Percentiles rank a stretch among this genome's conserved stretches.
These are phyloP conservation scores for Ennomos fuscantarius DNA, from an alignment of 2,888 invertebrate genomes.

Conservation along the genomic window DNA sequence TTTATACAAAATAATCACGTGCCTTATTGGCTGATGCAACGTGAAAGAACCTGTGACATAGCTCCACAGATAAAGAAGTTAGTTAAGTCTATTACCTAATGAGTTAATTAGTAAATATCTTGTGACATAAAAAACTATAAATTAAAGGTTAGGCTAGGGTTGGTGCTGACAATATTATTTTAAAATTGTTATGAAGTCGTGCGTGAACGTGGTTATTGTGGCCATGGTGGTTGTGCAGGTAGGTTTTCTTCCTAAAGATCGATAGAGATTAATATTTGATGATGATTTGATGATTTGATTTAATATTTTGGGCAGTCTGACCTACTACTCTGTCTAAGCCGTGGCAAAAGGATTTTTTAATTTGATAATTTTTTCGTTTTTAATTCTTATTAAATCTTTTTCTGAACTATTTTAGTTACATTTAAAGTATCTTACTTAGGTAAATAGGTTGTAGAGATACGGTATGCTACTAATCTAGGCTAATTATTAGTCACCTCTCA, in stretches of 20 bases:
- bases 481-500: too few relatives aligned
- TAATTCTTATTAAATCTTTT: too few relatives aligned
- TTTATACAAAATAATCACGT: not conserved
- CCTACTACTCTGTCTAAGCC: too few relatives aligned
- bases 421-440: too few relatives aligned
- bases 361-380: too few relatives aligned
- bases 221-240: slow-evolving; percentile 31
- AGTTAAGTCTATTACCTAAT: slow-evolving; percentile 4
- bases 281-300: too few relatives aligned
- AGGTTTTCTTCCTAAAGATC: not conserved
- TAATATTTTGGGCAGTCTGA: too few relatives aligned
- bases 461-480: too few relatives aligned
- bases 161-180: slow-evolving; percentile 5
- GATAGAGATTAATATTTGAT: too few relatives aligned
- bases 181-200: slow-evolving; percentile 28
- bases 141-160: slow-evolving; percentile 2
- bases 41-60: not conserved
- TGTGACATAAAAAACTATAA: slow-evolving; percentile 32
- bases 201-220: slow-evolving; percentile 22
- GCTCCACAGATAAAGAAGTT: slow-evolving; percentile 1
- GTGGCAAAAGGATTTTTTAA: too few relatives aligned
- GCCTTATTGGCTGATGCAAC: not conserved
- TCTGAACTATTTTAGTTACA: too few relatives aligned
- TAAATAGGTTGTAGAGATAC: too few relatives aligned
- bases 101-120: slow-evolving; percentile 4